These are phyloP conservation scores for Pogonognathellus flavescens DNA, from an alignment of 1,140 invertebrate species.

Conservation along the genomic window DNA sequence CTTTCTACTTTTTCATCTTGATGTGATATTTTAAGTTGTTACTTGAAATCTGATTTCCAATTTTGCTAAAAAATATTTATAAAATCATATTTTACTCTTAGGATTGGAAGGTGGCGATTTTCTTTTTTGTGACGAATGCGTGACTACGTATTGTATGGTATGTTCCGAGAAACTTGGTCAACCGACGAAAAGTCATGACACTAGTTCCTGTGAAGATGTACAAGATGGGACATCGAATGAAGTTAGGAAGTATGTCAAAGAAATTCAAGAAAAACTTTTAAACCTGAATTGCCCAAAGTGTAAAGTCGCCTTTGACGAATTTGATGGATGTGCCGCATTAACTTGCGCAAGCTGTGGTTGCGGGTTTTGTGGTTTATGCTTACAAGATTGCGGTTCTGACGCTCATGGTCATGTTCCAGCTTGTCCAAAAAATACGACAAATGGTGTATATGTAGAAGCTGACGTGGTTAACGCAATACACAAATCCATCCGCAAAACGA, in stretches of 20 bases:
- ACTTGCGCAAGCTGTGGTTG: neutral
- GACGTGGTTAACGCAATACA: neutral
- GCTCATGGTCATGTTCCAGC: neutral
- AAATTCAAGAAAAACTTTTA: neutral
- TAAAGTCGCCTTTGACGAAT: neutral
- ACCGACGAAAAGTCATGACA: conserved; percentile 16
- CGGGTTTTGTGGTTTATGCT: neutral
- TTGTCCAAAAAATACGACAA: neutral
- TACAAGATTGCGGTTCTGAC: neutral
- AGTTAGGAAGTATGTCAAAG: neutral
- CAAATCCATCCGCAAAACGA: neutral
- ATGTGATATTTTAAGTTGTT: no score
- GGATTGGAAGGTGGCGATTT: conserved; percentile 24
- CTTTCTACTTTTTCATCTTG: no score
- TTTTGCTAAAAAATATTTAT: no score
- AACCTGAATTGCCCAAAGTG: neutral
- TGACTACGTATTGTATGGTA: conserved; percentile 22
- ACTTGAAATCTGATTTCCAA: no score
- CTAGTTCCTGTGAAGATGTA: conserved; percentile 10
- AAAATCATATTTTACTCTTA: no score
- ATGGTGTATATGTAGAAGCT: neutral
- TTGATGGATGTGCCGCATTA: neutral
- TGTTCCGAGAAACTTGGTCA: neutral
- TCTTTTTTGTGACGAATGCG: conserved; percentile 48
- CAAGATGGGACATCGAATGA: neutral